These are phyloP conservation scores for Megathymus violae DNA, from an alignment of 1,140 invertebrate genomes.

Conservation along the genomic window DNA sequence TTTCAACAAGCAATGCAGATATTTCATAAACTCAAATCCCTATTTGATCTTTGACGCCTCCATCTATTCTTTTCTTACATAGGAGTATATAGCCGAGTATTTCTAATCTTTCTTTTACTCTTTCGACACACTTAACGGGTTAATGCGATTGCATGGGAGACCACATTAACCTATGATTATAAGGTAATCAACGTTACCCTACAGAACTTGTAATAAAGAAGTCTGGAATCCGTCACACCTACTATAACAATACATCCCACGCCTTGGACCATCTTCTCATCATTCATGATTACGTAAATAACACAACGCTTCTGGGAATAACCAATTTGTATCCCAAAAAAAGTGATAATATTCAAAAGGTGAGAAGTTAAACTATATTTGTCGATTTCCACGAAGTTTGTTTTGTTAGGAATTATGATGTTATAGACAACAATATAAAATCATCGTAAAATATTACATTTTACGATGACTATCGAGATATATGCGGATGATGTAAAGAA, in stretches of 20 bases:
- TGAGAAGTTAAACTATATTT: background rate
- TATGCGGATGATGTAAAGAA: no score
- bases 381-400: no score
- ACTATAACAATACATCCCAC: constrained; percentile 56
- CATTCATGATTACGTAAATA: constrained; percentile 33
- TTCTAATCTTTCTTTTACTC: constrained; percentile 35
- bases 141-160: constrained; percentile 43
- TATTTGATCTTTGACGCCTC: constrained; percentile 39
- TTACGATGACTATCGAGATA: no score
- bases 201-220: constrained; percentile 56
- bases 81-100: no score
- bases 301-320: constrained; percentile 25
- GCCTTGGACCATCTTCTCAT: constrained; percentile 37
- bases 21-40: constrained; percentile 10
- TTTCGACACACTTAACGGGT: constrained; percentile 40
- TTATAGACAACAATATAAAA: no score
- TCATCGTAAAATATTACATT: no score
- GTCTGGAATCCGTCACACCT: constrained; percentile 56
- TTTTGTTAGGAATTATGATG: no score
- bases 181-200: constrained; percentile 61
- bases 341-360: background rate
- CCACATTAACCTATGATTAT: constrained; percentile 61
- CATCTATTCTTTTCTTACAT: constrained; percentile 41
- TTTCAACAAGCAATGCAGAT: background rate
- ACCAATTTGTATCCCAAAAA: constrained; percentile 1